Base-by-base conservation (phyloP, 2,113 vertebrate species). In the Microcebus lehilahytsara region DNA sequence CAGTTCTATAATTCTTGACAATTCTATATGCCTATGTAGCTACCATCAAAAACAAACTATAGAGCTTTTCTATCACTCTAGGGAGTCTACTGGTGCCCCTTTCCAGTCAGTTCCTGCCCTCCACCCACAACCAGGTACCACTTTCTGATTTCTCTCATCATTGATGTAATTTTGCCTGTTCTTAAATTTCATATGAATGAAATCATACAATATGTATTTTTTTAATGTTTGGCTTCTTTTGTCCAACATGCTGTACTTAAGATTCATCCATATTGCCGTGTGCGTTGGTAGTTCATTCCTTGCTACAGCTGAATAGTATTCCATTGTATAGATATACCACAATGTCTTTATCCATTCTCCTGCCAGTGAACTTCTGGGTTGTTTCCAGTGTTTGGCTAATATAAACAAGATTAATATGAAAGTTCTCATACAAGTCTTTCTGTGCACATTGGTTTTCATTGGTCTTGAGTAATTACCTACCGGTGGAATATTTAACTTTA, bases 1-100 rank as follows among this genome's bases (percentile, higher is more conserved):
- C 74, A 74, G 22, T 77, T 95, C 86, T 72, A 23, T 7, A 56
- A 81, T 30, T 90, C 95, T 77, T 93, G 85, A 89, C 34, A 69
- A 51, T 90, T 95, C 87, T 95, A 75, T 74, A n/a, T 10, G 58
- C 14, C 32, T 17, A 8, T 51, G 40, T 62, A 81, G 25, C 25
- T 16, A 7, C n/a, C 69, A 89, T 30, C 25, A 62, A 71, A 79
- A 81, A 32, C 27, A 80, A 89, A 93, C 71, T 17, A 60, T 2
- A 75, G 32, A 19, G 34, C 12, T 3, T 71, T 95, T 66, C 84
- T 25, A 16, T 27, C n/a, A 32, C 22, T 4, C 23, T 9, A 77
- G 58, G 20, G 9, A 71, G 60, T 56, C 85, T 23, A 66, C 40
- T 85, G 22, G 11, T 34, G 20, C 25, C 71, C 14, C 25, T 23